Base-by-base conservation (phyloP, 2,888 invertebrate species). In the Ceriagrion tenellum region DNA sequence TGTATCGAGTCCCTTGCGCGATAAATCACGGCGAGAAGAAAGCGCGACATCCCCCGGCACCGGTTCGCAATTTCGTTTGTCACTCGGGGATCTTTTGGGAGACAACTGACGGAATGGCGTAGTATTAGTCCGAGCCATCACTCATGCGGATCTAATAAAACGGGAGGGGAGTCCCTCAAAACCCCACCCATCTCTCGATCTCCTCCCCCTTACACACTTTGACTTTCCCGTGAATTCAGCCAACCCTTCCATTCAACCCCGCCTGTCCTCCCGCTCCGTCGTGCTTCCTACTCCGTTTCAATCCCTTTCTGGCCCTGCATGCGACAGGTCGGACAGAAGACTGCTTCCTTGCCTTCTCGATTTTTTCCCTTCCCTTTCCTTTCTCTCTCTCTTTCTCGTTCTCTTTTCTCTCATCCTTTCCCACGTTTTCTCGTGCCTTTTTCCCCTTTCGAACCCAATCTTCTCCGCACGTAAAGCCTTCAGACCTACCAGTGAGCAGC, bases 21-120 rank as follows among this genome's bases (percentile, higher is more conserved):
- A 81, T 81, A 35, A 81, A 81, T 81, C 81, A 81, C 81, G 81
- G 81, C 13, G 18, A 59, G 81, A 81, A 81, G 81, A 35, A 81
- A 81, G 81, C 81, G 30, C 81, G 30, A 26, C 30, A 26, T 81
- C 81, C 35, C 81, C 12, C 16, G 13, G 35, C 13, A 81, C 81
- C 12, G 35, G 81, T 81, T 81, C 81, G 30, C 81, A 81, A 81
- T 81, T 81, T 81, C 35, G 81, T 16, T 16, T 30, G 81, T 35
- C 81, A 81, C 30, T 81, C 81, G 13, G 18, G 59, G 30, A 23
- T 35, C 69, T 47, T 81, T 16, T 16, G 16, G 8, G 81, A 35
- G 81, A 81, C 35, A 81, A 81, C 35, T 81, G 81, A 81, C 81
- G 35, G 81, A 81, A 30, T 81, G 81, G 81, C 81, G 16, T 81